phyloP scores from a whole-genome alignment of 2,888 invertebrate species.

The Perithous albicinctus region DNA sequence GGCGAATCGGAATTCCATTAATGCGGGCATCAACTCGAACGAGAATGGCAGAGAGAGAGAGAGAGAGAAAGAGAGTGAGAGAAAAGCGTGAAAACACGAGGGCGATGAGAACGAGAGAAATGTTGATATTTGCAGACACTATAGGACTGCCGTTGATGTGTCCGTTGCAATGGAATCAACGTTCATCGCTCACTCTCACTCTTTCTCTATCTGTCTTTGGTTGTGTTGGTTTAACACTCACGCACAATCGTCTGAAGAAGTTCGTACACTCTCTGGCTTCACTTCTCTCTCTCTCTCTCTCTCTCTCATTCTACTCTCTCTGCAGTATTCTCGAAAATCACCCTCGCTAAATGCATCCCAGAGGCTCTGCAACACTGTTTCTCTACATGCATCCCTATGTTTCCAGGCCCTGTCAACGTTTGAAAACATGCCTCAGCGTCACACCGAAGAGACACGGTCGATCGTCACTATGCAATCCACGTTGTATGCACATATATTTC shows the following conservation, averaged over 20 bases:
- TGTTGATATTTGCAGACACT: constrained; percentile 55
- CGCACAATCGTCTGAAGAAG: constrained; percentile 57
- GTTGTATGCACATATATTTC: constrained; percentile 6
- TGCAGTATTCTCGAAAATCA: constrained; percentile 32
- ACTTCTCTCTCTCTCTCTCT: not conserved
- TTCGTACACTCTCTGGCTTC: constrained; percentile 31
- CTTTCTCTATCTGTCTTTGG: not conserved
- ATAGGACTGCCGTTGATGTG: constrained; percentile 9
- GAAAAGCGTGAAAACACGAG: not conserved
- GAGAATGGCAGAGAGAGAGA: constrained; percentile 31
- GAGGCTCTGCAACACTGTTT: not conserved
- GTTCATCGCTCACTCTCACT: constrained; percentile 17
- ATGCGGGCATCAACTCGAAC: constrained; percentile 39
- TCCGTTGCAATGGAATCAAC: constrained; percentile 36
- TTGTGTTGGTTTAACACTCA: constrained; percentile 56
- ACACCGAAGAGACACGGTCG: constrained; percentile 34
- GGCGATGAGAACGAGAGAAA: constrained; percentile 9
- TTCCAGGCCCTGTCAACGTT: constrained; percentile 29
- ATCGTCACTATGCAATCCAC: constrained; percentile 18
- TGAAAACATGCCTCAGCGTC: constrained; percentile 22
- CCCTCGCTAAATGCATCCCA: constrained; percentile 14
- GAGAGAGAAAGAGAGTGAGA: constrained; percentile 7
- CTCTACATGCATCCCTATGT: constrained; percentile 1
- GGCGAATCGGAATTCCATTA: constrained; percentile 58
- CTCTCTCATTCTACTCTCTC: not conserved